phyloP scores from a whole-genome alignment of 2,113 vertebrate species.

The Aleadryas rufinucha region DNA sequence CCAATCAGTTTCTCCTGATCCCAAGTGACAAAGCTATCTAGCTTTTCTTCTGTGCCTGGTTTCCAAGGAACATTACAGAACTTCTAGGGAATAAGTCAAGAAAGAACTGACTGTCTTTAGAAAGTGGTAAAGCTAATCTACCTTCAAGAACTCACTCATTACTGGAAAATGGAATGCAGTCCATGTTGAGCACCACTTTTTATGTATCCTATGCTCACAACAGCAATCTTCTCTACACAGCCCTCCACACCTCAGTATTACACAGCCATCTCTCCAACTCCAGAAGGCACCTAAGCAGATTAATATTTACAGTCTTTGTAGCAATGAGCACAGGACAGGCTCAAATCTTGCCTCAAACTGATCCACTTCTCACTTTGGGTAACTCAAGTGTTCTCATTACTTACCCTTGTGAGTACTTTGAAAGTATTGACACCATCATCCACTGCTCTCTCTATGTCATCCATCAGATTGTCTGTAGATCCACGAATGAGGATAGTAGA shows the following conservation, averaged over 20 bases:
- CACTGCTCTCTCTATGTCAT: constrained; percentile 93
- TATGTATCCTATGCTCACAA: background rate
- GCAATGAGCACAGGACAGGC: background rate
- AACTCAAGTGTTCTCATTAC: background rate
- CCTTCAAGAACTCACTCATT: background rate
- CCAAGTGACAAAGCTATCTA: background rate
- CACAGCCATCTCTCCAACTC: background rate
- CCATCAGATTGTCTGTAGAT: constrained; percentile 97
- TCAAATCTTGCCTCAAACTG: background rate
- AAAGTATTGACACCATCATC: constrained; percentile 98
- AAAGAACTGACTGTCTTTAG: background rate
- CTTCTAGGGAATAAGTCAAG: background rate
- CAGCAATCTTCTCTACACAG: background rate
- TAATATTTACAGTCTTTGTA: background rate
- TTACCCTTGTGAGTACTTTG: constrained; percentile 93
- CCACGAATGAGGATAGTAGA: constrained; percentile 93
- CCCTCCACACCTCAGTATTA: background rate
- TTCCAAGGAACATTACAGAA: background rate
- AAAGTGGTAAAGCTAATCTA: background rate
- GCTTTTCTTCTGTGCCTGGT: background rate
- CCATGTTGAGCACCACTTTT: background rate
- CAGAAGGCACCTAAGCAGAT: background rate
- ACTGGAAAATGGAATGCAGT: background rate
- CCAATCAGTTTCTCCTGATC: background rate
- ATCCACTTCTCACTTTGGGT: background rate